Evolutionary conservation across 2,888 invertebrate species (phyloP).

Genomic region (Epistrophe eligans): DNA sequence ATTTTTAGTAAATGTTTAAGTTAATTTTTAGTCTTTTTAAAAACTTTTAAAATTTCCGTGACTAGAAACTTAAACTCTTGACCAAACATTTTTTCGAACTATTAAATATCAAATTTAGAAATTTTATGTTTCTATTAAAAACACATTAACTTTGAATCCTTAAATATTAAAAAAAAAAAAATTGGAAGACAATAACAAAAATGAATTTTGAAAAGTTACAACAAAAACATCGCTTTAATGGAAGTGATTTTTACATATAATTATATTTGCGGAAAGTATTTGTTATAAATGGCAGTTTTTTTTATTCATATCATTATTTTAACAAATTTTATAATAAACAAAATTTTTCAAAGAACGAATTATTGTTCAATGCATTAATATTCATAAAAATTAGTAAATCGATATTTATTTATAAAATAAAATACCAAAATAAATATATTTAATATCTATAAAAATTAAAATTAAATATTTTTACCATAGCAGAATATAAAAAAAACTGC

Average conservation of each 20-base stretch:
- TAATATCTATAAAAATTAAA: not conserved
- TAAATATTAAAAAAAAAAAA: conserved; percentile 25
- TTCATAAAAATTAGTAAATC: not conserved
- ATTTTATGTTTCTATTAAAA: too few species aligned
- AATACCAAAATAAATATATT: not conserved
- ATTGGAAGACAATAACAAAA: conserved; percentile 56
- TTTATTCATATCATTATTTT: conserved; percentile 58
- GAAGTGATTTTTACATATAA: conserved; percentile 62
- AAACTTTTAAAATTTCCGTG: too few species aligned
- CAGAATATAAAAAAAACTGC: not conserved
- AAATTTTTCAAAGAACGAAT: not conserved
- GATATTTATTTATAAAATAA: conserved; percentile 18
- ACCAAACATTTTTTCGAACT: too few species aligned
- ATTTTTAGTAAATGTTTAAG: too few species aligned
- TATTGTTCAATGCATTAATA: conserved; percentile 34
- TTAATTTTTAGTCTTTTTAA: too few species aligned
- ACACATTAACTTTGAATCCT: not conserved
- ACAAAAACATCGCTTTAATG: conserved; percentile 65
- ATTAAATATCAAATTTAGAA: too few species aligned
- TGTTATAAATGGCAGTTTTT: conserved; percentile 38
- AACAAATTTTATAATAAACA: not conserved
- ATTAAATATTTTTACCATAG: not conserved
- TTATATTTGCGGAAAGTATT: conserved; percentile 46
- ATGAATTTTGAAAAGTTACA: conserved; percentile 34
- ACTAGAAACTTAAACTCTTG: too few species aligned